phyloP scores from a whole-genome alignment of 2,888 invertebrate species.

The Polydrusus tereticollis region DNA sequence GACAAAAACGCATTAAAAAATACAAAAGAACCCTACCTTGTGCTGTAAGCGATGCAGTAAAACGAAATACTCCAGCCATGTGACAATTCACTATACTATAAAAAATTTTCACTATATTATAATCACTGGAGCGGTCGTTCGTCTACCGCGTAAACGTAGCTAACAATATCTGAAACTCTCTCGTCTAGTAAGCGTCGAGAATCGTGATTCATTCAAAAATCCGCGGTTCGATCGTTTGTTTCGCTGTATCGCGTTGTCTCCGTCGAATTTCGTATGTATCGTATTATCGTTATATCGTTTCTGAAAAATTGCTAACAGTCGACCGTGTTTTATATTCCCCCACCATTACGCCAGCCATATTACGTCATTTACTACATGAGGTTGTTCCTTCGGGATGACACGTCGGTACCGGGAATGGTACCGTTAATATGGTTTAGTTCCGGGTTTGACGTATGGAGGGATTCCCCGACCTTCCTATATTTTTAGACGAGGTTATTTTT shows the following conservation, averaged over 20 bases:
- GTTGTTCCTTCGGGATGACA: slow-evolving; percentile 29
- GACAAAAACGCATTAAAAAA: slow-evolving; percentile 7
- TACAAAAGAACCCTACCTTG: slow-evolving; percentile 25
- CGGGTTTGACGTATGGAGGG: background rate
- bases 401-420: slow-evolving; percentile 6
- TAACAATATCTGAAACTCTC: slow-evolving; percentile 10
- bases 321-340: slow-evolving; percentile 35
- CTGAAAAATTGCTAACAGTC: slow-evolving; percentile 42
- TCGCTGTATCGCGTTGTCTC: slow-evolving; percentile 40
- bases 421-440: slow-evolving; percentile 5
- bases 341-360: slow-evolving; percentile 18
- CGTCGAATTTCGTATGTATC: slow-evolving; percentile 37
- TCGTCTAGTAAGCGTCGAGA: slow-evolving; percentile 25
- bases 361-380: slow-evolving; percentile 16
- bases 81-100: slow-evolving; percentile 28
- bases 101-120: slow-evolving; percentile 2
- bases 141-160: slow-evolving; percentile 39
- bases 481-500: too few species aligned
- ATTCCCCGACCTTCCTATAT: background rate
- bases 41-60: slow-evolving; percentile 23
- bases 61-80: slow-evolving; percentile 43
- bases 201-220: slow-evolving; percentile 43
- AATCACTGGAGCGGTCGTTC: slow-evolving; percentile 2
- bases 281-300: slow-evolving; percentile 44
- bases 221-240: slow-evolving; percentile 27